Percentiles rank a stretch among this genome's conserved stretches.
These are phyloP conservation scores for Polydrusus cervinus DNA, from an alignment of 2,888 invertebrate species.

Conservation along the genomic window DNA sequence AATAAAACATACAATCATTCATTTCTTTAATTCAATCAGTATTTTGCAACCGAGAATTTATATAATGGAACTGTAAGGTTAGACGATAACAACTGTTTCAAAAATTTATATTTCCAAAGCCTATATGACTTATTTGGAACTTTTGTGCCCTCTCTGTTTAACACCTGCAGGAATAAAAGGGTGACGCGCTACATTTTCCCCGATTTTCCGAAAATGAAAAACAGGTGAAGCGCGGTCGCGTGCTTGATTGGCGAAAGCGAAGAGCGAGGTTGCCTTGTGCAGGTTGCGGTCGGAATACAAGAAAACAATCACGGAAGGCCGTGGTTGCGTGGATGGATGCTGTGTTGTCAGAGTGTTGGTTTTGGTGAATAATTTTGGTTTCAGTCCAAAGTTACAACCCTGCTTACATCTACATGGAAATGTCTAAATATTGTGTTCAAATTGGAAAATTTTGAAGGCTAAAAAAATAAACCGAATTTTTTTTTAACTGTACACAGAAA, in stretches of 20 bases:
- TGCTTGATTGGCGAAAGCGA: slow-evolving; percentile 26
- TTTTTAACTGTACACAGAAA: too few relatives aligned
- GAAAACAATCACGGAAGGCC: slow-evolving; percentile 39
- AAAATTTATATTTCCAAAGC: not conserved
- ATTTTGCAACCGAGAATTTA: not conserved
- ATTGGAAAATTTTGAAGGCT: too few relatives aligned
- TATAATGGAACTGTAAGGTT: slow-evolving; percentile 5
- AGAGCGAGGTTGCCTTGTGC: slow-evolving; percentile 33
- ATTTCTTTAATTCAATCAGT: not conserved
- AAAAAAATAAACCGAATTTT: too few relatives aligned
- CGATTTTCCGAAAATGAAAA: slow-evolving; percentile 49
- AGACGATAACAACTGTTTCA: slow-evolving; percentile 14
- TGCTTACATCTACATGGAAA: too few relatives aligned
- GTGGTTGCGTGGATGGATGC: slow-evolving; percentile 48
- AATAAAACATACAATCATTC: not conserved
- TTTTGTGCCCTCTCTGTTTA: slow-evolving; percentile 13
- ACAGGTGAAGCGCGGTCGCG: slow-evolving; percentile 53
- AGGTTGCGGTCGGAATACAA: slow-evolving; percentile 43
- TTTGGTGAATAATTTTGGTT: slow-evolving; percentile 8
- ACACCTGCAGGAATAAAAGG: slow-evolving; percentile 5
- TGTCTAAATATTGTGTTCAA: too few relatives aligned
- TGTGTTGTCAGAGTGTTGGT: slow-evolving; percentile 38
- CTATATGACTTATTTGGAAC: slow-evolving; percentile 1
- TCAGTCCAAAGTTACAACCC: too few relatives aligned
- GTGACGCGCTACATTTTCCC: slow-evolving; percentile 47